A percentile compares a stretch with the other conserved stretches of the same genome.
These are phyloP conservation scores for Sebastes itinus DNA, from an alignment of 2,797 vertebrate genomes.

Conservation along the genomic window DNA sequence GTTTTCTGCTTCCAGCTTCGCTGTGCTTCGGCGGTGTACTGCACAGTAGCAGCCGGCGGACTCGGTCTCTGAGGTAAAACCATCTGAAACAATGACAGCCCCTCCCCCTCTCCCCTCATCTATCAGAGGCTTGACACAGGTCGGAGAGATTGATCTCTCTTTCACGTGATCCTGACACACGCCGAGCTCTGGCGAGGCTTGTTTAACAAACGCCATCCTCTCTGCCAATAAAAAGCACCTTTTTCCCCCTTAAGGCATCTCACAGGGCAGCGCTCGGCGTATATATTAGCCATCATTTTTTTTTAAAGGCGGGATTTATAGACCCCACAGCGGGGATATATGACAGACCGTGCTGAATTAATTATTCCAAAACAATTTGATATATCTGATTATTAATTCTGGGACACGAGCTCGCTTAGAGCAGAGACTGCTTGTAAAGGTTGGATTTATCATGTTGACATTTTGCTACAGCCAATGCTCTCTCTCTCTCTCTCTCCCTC, in stretches of 20 bases:
- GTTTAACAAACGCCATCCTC: conserved; percentile 77
- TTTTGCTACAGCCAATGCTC: conserved; percentile 73
- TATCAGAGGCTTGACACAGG: conserved; percentile 61
- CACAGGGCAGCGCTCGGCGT: conserved; percentile 36
- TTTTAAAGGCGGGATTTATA: conserved; percentile 81
- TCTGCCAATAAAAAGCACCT: conserved; percentile 73
- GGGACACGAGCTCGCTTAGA: conserved; percentile 72
- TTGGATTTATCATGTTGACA: conserved; percentile 88
- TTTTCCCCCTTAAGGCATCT: conserved; percentile 44
- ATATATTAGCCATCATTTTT: conserved; percentile 79
- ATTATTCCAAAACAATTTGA: conserved; percentile 87
- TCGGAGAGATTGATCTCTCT: conserved; percentile 75
- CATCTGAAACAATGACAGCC: conserved; percentile 44
- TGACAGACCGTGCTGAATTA: conserved; percentile 75
- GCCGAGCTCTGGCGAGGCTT: conserved; percentile 56
- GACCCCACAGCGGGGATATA: conserved; percentile 75
- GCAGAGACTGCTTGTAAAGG: conserved; percentile 82
- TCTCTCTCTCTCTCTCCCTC: conserved; percentile 17
- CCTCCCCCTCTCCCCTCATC: conserved; percentile 56
- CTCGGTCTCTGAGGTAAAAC: conserved; percentile 51
- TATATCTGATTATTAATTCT: conserved; percentile 85
- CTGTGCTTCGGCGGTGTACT: conserved; percentile 8
- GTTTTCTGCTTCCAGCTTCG: background rate
- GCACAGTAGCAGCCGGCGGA: background rate
- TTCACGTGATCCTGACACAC: conserved; percentile 59